Conservation (phyloP, 2,113 vertebrate genomes). For the Scalopus aquaticus region DNA sequence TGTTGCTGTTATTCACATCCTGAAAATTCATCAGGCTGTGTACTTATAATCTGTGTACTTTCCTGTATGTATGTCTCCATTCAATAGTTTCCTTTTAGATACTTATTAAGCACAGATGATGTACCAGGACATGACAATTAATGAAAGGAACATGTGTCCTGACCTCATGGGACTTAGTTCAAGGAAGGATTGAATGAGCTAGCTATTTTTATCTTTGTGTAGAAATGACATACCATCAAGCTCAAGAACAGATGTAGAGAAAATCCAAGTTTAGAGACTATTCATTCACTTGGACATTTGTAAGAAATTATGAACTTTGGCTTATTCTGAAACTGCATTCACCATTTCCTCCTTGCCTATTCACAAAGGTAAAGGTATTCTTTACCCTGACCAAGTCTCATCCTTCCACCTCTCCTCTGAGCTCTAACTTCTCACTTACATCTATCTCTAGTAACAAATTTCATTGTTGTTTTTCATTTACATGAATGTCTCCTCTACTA, state of each 20-base stretch:
- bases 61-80: neutral
- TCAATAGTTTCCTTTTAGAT: neutral
- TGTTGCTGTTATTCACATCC: neutral
- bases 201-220: neutral
- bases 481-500: neutral
- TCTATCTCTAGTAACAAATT: neutral
- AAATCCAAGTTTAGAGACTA: neutral
- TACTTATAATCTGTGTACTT: neutral
- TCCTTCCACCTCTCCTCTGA: neutral
- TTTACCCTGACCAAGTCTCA: neutral
- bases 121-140: neutral
- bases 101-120: neutral
- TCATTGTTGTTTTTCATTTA: neutral
- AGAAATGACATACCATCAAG: neutral
- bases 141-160: neutral
- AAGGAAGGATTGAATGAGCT: neutral
- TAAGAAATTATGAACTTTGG: neutral
- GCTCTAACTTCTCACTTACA: neutral
- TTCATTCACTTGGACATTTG: neutral
- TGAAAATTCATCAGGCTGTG: neutral
- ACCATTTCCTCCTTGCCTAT: neutral
- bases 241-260: neutral
- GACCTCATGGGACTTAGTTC: neutral
- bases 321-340: neutral
- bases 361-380: neutral